These are phyloP conservation scores for Diachasmimorpha longicaudata DNA, from an alignment of 1,140 invertebrate species.

Conservation along the genomic window DNA sequence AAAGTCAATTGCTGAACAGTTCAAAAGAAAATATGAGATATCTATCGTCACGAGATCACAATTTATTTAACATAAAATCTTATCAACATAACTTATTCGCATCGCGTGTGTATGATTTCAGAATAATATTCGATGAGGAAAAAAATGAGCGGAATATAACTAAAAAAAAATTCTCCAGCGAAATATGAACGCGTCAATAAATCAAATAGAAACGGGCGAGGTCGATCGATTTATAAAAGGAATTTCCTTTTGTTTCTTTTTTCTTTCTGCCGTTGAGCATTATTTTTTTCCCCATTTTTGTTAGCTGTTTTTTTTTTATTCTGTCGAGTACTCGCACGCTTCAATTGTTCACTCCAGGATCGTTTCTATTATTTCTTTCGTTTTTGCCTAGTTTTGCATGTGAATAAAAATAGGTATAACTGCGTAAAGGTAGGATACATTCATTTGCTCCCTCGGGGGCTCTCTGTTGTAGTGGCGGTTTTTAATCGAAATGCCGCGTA, in stretches of 20 bases:
- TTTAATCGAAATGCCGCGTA: constrained; percentile 61
- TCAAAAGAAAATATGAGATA: background rate
- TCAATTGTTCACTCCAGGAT: background rate
- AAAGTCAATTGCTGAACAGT: background rate
- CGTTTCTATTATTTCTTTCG: background rate
- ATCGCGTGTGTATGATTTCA: background rate
- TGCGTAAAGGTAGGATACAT: constrained; percentile 13
- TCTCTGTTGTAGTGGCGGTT: constrained; percentile 33
- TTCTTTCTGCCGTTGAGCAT: background rate
- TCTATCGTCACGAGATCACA: background rate
- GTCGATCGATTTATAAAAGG: constrained; percentile 5
- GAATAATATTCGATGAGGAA: background rate
- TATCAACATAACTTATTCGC: background rate
- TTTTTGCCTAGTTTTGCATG: background rate
- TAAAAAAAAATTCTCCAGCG: background rate
- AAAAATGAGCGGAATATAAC: background rate
- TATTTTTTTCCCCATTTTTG: background rate
- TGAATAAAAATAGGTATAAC: background rate
- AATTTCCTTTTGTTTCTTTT: constrained; percentile 2
- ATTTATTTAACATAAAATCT: constrained; percentile 12
- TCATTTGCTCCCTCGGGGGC: background rate
- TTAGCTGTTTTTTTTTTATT: background rate
- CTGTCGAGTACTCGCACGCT: background rate
- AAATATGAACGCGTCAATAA: background rate
- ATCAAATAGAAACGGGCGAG: constrained; percentile 2